These are phyloP conservation scores for Leptinotarsa lineolata DNA, from an alignment of 1,140 invertebrate species.

Conservation along the genomic window DNA sequence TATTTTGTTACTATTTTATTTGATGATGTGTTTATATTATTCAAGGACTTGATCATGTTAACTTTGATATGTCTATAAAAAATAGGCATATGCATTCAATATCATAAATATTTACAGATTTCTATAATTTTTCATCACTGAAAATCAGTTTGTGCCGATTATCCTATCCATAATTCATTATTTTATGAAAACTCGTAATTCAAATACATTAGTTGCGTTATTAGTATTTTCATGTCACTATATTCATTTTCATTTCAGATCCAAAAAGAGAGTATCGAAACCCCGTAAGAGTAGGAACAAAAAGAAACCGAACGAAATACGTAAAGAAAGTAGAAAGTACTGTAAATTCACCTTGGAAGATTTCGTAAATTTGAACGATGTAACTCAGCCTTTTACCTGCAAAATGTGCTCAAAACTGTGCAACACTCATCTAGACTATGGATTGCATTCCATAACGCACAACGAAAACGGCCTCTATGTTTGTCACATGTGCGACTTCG, in stretches of 20 bases:
- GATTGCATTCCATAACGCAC: constrained; percentile 13
- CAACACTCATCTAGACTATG: constrained; percentile 10
- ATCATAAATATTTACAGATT: no score
- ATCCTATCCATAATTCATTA: no score
- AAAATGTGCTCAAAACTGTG: constrained; percentile 10
- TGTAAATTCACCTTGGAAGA: not conserved
- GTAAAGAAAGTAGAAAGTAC: not conserved
- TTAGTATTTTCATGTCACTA: not conserved
- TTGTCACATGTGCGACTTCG: constrained; percentile 13
- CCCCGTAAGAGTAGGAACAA: not conserved
- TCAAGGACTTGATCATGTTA: no score
- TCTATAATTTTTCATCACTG: no score
- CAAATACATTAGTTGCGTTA: no score
- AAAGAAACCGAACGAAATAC: not conserved
- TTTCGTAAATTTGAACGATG: constrained; percentile 12
- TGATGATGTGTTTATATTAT: no score
- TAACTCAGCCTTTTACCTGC: constrained; percentile 7
- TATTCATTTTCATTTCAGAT: constrained; percentile 11
- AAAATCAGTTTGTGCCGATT: no score
- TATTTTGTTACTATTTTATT: no score
- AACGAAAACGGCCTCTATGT: not conserved
- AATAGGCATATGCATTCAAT: no score
- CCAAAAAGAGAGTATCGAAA: constrained; percentile 2
- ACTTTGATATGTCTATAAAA: no score
- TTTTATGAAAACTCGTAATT: no score